These are phyloP conservation scores for Chymomyza costata DNA, from an alignment of 1,140 invertebrate species.

Conservation along the genomic window DNA sequence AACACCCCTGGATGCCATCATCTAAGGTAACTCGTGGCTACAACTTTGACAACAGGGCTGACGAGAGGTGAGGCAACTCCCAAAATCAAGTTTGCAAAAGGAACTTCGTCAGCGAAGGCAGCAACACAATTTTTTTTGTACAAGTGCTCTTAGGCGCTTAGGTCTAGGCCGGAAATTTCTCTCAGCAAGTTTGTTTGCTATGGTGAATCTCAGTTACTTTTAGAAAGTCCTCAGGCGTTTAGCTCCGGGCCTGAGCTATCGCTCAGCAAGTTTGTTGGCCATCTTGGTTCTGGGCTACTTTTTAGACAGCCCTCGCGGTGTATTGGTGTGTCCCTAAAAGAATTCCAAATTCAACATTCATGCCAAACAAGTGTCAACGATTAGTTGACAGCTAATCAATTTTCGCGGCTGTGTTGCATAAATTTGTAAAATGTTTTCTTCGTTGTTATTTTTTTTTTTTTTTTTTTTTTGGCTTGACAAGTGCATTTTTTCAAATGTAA, in stretches of 20 bases:
- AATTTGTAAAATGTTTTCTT: constrained; percentile 1
- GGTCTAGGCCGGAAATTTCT: no score
- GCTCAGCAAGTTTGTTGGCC: background rate
- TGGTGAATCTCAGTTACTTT: background rate
- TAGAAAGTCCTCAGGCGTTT: background rate
- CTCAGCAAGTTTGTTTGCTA: background rate
- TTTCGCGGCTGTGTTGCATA: background rate
- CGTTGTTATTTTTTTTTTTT: no score
- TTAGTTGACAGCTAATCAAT: constrained; percentile 70
- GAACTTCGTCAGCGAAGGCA: no score
- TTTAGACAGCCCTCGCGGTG: background rate
- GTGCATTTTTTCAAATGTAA: constrained; percentile 49
- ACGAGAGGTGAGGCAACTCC: no score
- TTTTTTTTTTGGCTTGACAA: constrained; percentile 50
- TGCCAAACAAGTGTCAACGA: constrained; percentile 48
- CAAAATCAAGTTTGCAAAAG: no score
- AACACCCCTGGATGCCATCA: no score
- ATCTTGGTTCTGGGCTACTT: background rate
- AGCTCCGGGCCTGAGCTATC: background rate
- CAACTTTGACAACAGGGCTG: no score
- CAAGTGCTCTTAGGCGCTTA: no score
- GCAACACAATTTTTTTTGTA: no score
- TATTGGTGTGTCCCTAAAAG: background rate
- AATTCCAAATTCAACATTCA: background rate
- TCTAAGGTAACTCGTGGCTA: no score